A percentile compares a stretch with the other conserved stretches of the same genome.
Evolutionary conservation across 2,113 vertebrate genomes (phyloP).

Genomic region (Tauraco erythrolophus): DNA sequence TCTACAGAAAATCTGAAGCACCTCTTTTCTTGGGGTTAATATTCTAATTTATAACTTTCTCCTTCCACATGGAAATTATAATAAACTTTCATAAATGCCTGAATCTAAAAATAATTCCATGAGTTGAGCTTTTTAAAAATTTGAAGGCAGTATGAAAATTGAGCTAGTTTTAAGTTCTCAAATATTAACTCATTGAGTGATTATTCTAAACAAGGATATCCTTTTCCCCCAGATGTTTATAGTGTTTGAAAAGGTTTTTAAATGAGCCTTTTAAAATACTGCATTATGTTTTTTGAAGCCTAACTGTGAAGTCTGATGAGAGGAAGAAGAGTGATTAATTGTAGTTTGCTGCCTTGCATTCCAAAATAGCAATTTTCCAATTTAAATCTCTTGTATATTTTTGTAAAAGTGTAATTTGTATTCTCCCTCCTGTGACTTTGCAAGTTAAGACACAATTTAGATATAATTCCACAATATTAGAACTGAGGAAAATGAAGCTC

Average conservation of each 20-base stretch:
- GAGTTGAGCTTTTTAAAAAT: neutral
- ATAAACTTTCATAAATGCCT: neutral
- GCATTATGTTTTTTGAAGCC: constrained; percentile 57
- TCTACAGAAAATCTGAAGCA: neutral
- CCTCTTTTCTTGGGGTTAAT: neutral
- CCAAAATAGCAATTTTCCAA: constrained; percentile 79
- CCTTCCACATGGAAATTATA: neutral
- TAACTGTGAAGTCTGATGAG: constrained; percentile 52
- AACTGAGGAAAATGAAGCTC: constrained; percentile 66
- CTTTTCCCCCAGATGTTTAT: neutral
- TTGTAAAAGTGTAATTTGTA: constrained; percentile 73
- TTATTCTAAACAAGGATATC: constrained; percentile 19
- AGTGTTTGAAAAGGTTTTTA: constrained; percentile 43
- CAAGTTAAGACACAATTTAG: constrained; percentile 71
- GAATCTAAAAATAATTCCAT: neutral
- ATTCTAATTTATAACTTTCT: neutral
- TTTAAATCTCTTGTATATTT: constrained; percentile 69
- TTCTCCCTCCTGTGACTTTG: constrained; percentile 54
- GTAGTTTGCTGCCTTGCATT: constrained; percentile 67
- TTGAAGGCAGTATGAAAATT: neutral
- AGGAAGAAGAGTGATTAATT: constrained; percentile 75
- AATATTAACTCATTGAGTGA: constrained; percentile 31
- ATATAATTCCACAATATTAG: constrained; percentile 74
- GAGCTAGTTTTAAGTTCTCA: neutral
- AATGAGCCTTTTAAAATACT: constrained; percentile 30